These are phyloP conservation scores for Morbakka virulenta DNA, from an alignment of 30 jellyfish, hydroid and myxozoan species.

Conservation along the genomic window DNA sequence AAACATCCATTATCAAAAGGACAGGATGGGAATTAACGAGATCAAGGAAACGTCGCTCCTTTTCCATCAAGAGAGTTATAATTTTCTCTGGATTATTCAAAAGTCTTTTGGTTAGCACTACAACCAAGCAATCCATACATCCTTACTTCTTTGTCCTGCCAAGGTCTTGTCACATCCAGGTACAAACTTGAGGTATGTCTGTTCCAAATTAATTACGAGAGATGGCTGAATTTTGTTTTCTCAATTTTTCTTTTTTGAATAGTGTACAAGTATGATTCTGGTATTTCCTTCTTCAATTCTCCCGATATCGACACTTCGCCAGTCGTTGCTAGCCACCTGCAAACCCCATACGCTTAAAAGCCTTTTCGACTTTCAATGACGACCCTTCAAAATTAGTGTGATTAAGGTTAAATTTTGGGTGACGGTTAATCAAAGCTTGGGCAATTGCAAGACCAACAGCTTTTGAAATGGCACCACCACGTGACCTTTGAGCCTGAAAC, in stretches of 20 bases:
- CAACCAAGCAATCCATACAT: too few relatives aligned
- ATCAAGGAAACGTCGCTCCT: too few relatives aligned
- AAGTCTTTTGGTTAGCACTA: too few relatives aligned
- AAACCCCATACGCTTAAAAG: conserved; percentile 1
- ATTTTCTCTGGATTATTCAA: too few relatives aligned
- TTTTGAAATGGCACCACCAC: conserved; percentile 1
- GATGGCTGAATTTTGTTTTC: not conserved
- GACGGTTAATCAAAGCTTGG: not conserved
- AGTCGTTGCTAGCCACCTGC: not conserved
- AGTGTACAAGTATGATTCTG: not conserved
- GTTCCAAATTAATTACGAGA: not conserved
- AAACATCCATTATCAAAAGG: too few relatives aligned
- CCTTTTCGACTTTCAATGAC: not conserved
- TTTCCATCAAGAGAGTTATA: too few relatives aligned
- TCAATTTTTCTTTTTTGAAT: too few relatives aligned
- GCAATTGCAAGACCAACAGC: not conserved
- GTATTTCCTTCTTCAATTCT: not conserved
- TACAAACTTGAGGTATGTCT: too few relatives aligned
- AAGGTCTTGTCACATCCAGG: too few relatives aligned
- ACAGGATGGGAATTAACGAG: too few relatives aligned
- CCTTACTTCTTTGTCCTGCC: too few relatives aligned
- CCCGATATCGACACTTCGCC: conserved; percentile 3
- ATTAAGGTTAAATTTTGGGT: not conserved
- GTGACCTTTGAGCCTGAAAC: conserved; percentile 2
- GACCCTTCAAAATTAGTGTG: not conserved